Evolutionary conservation across 2,113 vertebrate genomes (phyloP), one percentile per base, ranked within the genome.

Genomic region (Gasterosteus nipponicus): DNA sequence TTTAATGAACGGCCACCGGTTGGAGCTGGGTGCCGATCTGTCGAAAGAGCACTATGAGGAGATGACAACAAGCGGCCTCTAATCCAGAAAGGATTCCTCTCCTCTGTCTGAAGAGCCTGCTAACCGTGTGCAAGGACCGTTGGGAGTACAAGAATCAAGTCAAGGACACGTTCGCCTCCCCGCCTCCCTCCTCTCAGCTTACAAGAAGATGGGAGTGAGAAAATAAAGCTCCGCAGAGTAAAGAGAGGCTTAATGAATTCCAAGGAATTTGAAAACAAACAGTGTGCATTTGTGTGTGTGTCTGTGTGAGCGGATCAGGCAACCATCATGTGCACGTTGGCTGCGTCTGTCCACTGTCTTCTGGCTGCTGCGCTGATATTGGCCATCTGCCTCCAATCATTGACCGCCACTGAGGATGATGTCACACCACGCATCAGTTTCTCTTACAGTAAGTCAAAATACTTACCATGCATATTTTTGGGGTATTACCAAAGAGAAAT

Each of bases 391-490:
- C 60, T 89, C 66, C 85, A 89, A 74, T 89, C 80, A 33, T 76
- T 46, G 49, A 29, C 15, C 10, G 71, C 82, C 31, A 75, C 77
- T 3, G 91, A 93, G 58, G 93, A 93, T 33, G 93, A 93, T 57
- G 91, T 92, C 77, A 91, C 86, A 8, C 91, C 93, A 0, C 92
- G 93, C 69, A 90, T 94, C 84, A 93, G 87, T 66, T 94, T 94
- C 85, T 51, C 80, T 18, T 91, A 92, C 89, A 91, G 93, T 94
- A 85, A 94, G 93, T 91, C 7, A 2, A 57, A 73, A 73, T 26
- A 1, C 39, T 59, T 26, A 56, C n/a, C 11, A 5, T 3, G 33
- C 9, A 39, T 38, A 39, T 3, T 42, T 38, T 38, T 44, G 14
- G 12, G 12, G 14, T 56, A 10, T 35, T 1, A 6, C 16, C 6